These are phyloP conservation scores for Clostera curtula DNA, from an alignment of 2,888 invertebrate species.

Conservation along the genomic window DNA sequence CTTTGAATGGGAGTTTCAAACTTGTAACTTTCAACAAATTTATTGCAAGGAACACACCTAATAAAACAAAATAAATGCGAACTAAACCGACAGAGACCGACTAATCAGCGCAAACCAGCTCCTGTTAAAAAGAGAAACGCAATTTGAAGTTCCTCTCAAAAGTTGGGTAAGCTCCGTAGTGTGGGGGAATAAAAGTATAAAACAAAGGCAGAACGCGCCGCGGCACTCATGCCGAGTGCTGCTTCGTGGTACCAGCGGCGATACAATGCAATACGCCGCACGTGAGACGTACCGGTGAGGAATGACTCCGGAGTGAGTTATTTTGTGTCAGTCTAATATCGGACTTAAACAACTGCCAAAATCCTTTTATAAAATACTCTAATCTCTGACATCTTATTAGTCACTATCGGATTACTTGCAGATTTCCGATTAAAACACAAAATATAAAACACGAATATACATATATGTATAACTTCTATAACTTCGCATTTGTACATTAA, in stretches of 20 bases:
- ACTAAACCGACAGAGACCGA: slow-evolving; percentile 24
- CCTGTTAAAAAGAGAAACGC: slow-evolving; percentile 55
- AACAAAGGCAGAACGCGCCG: slow-evolving; percentile 66
- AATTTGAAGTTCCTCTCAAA: slow-evolving; percentile 64
- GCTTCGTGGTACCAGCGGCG: slow-evolving; percentile 63
- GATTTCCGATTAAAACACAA: too few relatives aligned
- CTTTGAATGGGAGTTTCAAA: too few relatives aligned
- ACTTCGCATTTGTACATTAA: too few relatives aligned
- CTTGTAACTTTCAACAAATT: too few relatives aligned
- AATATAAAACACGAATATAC: too few relatives aligned
- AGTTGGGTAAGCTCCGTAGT: slow-evolving; percentile 65
- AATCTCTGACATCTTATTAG: too few relatives aligned
- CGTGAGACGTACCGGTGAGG: slow-evolving; percentile 6
- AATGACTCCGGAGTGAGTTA: too few relatives aligned
- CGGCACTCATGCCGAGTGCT: slow-evolving; percentile 70
- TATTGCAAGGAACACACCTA: slow-evolving; percentile 10
- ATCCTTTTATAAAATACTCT: too few relatives aligned
- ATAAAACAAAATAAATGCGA: slow-evolving; percentile 23
- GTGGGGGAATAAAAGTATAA: slow-evolving; percentile 70
- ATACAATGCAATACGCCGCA: slow-evolving; percentile 55
- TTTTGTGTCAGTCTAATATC: too few relatives aligned
- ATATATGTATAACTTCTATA: too few relatives aligned
- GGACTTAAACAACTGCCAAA: too few relatives aligned
- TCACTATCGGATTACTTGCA: too few relatives aligned
- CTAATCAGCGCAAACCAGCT: slow-evolving; percentile 53